Evolutionary conservation across 1,140 invertebrate species (phyloP).

Genomic region (Campoletis sonorensis): DNA sequence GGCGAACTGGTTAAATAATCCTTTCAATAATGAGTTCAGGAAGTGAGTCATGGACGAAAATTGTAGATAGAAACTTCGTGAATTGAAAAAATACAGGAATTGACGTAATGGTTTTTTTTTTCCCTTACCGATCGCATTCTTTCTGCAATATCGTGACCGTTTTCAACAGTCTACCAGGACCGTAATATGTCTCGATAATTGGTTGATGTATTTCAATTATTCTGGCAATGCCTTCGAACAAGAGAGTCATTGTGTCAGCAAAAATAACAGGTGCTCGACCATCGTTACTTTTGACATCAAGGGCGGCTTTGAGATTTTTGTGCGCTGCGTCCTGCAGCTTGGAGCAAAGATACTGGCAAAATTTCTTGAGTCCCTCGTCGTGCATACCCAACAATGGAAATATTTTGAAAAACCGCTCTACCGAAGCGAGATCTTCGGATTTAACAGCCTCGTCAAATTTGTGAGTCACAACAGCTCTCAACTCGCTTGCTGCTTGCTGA

Average conservation of each 20-base stretch:
- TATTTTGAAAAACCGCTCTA: constrained; percentile 98
- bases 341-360: constrained; percentile 92
- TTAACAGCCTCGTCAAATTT: constrained; percentile 96
- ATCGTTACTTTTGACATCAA: constrained; percentile 81
- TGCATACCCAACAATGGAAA: constrained; percentile 97
- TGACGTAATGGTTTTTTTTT: not conserved
- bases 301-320: constrained; percentile 83
- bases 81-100: too few species aligned
- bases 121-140: constrained; percentile 88
- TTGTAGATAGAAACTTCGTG: too few species aligned
- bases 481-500: constrained; percentile 88
- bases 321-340: constrained; percentile 87
- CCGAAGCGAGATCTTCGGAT: constrained; percentile 91
- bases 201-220: constrained; percentile 95
- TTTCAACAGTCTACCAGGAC: constrained; percentile 85
- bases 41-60: too few species aligned
- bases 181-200: constrained; percentile 96
- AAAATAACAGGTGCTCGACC: constrained; percentile 86
- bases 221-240: constrained; percentile 94
- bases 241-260: constrained; percentile 88
- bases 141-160: constrained; percentile 87
- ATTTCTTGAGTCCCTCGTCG: constrained; percentile 92
- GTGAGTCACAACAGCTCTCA: constrained; percentile 83
- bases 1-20: too few species aligned
- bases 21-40: too few species aligned